Conservation (phyloP, 2,113 vertebrate genomes). For the Nothoprocta pentlandii region DNA sequence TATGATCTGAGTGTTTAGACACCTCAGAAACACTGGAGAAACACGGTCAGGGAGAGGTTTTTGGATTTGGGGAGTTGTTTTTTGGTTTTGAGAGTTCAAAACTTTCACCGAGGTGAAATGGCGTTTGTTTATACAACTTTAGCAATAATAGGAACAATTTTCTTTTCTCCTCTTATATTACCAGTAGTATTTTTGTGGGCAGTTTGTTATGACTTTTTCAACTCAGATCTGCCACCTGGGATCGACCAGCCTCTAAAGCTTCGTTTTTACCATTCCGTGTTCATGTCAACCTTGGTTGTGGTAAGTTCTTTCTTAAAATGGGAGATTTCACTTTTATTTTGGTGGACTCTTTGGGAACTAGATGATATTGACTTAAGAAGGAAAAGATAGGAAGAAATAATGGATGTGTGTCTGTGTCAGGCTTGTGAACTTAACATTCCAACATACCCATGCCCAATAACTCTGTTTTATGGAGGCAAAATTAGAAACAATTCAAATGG, state of each 20-base stretch:
- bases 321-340: neutral
- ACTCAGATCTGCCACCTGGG: slow-evolving; percentile 45
- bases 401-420: neutral
- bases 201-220: neutral
- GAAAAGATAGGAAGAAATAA: neutral
- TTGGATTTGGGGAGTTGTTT: neutral
- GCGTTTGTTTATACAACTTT: neutral
- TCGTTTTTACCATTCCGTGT: neutral
- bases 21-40: neutral
- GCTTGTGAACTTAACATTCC: neutral
- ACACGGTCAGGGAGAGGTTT: neutral
- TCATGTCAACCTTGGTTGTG: neutral
- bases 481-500: neutral
- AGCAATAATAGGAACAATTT: neutral
- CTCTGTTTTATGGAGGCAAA: neutral
- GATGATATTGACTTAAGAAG: neutral
- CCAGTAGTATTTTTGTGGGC: neutral
- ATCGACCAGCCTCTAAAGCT: slow-evolving; percentile 66
- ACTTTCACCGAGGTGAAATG: neutral
- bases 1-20: neutral
- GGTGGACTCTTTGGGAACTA: neutral
- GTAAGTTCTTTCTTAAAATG: slow-evolving; percentile 48
- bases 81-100: neutral
- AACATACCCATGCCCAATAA: neutral
- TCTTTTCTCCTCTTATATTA: slow-evolving; percentile 24